phyloP scores from a whole-genome alignment of 2,888 invertebrate genomes.

The Mycalesis mineus region DNA sequence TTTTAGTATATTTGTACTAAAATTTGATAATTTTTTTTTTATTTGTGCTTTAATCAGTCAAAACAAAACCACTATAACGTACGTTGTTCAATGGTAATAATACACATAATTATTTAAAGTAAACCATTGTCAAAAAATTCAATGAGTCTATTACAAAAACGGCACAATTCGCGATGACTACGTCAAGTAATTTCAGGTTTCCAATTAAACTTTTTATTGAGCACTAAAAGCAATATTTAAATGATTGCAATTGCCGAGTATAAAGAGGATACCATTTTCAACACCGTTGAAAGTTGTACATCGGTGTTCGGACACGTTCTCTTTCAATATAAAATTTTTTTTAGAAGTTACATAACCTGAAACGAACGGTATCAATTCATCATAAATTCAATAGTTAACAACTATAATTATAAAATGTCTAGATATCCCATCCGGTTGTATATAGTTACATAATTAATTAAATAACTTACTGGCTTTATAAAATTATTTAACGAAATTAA shows the following conservation, averaged over 20 bases:
- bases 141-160: neutral
- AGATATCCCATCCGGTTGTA: neutral
- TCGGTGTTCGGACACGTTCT: neutral
- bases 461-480: neutral
- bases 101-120: too few relatives aligned
- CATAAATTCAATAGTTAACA: neutral
- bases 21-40: too few relatives aligned
- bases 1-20: too few relatives aligned
- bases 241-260: neutral
- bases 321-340: neutral
- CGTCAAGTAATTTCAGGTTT: neutral
- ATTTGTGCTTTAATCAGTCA: too few relatives aligned
- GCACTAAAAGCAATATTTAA: neutral
- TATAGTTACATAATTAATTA: neutral
- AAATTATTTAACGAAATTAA: neutral
- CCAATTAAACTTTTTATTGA: neutral
- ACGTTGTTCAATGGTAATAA: too few relatives aligned
- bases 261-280: neutral
- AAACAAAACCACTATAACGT: too few relatives aligned
- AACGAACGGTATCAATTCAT: neutral
- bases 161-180: neutral
- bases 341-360: neutral
- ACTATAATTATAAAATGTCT: slow-evolving; percentile 3
- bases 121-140: neutral
- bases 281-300: neutral